phyloP scores from a whole-genome alignment of 1,140 invertebrate species.

The Protaetia brevitarsis region DNA sequence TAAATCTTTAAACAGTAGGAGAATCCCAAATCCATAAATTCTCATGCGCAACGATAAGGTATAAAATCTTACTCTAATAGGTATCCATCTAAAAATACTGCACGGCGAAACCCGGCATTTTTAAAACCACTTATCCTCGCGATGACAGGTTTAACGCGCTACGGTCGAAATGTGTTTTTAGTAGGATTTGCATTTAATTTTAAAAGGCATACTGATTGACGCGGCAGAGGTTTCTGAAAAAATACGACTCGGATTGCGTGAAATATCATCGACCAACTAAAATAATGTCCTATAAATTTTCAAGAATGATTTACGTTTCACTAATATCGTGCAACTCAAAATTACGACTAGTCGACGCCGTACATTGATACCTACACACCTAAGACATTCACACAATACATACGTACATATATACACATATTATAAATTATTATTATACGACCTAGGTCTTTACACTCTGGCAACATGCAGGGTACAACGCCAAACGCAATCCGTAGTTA shows the following conservation, averaged over 20 bases:
- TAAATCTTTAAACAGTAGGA: not conserved
- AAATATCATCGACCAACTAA: not conserved
- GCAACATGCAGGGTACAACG: no score
- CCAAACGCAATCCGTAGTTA: no score
- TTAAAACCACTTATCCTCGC: conserved; percentile 36
- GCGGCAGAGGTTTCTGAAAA: conserved; percentile 22
- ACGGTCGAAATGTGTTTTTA: conserved; percentile 27
- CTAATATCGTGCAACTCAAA: not conserved
- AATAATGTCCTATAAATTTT: not conserved
- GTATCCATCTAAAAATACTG: not conserved
- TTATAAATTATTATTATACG: not conserved
- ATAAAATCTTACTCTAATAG: not conserved
- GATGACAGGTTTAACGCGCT: conserved; percentile 27
- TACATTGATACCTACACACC: not conserved
- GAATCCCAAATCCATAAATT: not conserved
- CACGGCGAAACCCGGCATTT: conserved; percentile 8
- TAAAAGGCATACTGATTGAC: conserved; percentile 29
- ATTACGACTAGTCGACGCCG: not conserved
- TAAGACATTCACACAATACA: not conserved
- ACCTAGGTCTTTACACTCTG: not conserved
- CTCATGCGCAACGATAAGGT: not conserved
- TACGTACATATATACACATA: not conserved
- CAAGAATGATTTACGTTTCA: not conserved
- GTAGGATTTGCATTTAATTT: conserved; percentile 31
- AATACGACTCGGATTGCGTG: not conserved